Evolutionary conservation across 2,888 invertebrate genomes (phyloP).

Genomic region (Ormyrus nitidulus): DNA sequence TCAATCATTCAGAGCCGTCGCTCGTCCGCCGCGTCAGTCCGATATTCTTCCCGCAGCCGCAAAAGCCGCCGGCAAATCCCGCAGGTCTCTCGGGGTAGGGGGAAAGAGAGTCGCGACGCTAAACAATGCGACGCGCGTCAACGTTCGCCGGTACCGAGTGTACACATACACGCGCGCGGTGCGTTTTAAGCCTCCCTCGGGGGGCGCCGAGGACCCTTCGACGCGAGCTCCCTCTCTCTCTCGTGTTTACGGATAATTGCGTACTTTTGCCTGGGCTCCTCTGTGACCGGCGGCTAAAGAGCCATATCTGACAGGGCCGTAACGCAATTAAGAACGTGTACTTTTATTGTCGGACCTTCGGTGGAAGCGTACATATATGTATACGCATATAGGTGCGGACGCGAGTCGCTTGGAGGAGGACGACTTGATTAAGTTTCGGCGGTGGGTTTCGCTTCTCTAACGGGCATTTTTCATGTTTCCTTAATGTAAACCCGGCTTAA

Average conservation of each 20-base stretch:
- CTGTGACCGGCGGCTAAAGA: neutral
- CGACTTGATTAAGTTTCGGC: slow-evolving; percentile 37
- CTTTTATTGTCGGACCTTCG: neutral
- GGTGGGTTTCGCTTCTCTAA: neutral
- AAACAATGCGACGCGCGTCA: slow-evolving; percentile 51
- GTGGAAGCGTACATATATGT: neutral
- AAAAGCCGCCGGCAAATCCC: no score
- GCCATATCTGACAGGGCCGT: neutral
- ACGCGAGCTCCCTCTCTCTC: neutral
- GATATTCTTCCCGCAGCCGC: no score
- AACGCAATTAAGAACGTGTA: slow-evolving; percentile 19
- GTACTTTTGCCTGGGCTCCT: neutral
- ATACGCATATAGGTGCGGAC: no score
- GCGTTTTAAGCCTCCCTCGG: slow-evolving; percentile 31
- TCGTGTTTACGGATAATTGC: neutral
- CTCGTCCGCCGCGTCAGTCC: no score
- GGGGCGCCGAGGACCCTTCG: slow-evolving; percentile 21
- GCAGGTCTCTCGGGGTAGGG: no score
- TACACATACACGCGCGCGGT: neutral
- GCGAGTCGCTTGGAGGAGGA: neutral
- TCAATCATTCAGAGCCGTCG: no score
- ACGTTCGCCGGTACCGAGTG: slow-evolving; percentile 22
- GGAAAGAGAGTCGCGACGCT: slow-evolving; percentile 16
- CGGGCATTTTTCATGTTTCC: slow-evolving; percentile 39
- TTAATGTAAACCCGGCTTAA: slow-evolving; percentile 37